Percentiles rank a stretch among this genome's conserved stretches.
These are phyloP conservation scores for Salminus brasiliensis DNA, from an alignment of 2,113 vertebrate species.

Conservation along the genomic window DNA sequence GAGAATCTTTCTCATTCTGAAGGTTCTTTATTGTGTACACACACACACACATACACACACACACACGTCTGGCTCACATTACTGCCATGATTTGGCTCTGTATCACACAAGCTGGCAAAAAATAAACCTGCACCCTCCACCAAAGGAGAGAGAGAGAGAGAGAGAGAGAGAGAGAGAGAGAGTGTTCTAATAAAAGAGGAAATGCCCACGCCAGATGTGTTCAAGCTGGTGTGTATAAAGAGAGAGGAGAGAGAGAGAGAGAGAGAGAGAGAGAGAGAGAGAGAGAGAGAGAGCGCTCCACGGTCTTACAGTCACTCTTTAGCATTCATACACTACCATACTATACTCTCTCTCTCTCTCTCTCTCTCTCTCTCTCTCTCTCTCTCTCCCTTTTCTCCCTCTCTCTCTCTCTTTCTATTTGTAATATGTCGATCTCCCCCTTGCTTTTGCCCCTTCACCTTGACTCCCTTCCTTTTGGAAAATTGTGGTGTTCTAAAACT, in stretches of 20 bases:
- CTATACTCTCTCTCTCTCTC: not conserved
- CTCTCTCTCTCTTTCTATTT: not conserved
- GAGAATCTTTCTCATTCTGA: constrained; percentile 2
- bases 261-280: not conserved
- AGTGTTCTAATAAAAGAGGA: constrained; percentile 26
- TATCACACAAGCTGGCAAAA: constrained; percentile 37
- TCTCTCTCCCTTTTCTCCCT: not conserved
- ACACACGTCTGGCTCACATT: constrained; percentile 38
- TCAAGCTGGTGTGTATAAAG: constrained; percentile 37
- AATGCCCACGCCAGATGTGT: constrained; percentile 45
- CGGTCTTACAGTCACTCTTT: not conserved
- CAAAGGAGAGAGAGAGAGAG: constrained; percentile 12
- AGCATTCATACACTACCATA: not conserved
- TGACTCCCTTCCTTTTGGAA: too few relatives aligned
- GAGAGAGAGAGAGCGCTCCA: not conserved
- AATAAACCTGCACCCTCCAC: constrained; percentile 31
- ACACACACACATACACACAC: constrained; percentile 18
- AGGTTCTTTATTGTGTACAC: constrained; percentile 25
- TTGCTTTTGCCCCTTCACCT: too few relatives aligned
- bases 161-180: not conserved
- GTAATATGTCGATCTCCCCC: too few relatives aligned
- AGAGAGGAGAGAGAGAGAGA: not conserved
- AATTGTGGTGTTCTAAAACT: too few relatives aligned
- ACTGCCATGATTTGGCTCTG: constrained; percentile 11
- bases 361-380: not conserved